Base-by-base conservation (phyloP, 2,888 invertebrate species). In the Microplitis manilae region DNA sequence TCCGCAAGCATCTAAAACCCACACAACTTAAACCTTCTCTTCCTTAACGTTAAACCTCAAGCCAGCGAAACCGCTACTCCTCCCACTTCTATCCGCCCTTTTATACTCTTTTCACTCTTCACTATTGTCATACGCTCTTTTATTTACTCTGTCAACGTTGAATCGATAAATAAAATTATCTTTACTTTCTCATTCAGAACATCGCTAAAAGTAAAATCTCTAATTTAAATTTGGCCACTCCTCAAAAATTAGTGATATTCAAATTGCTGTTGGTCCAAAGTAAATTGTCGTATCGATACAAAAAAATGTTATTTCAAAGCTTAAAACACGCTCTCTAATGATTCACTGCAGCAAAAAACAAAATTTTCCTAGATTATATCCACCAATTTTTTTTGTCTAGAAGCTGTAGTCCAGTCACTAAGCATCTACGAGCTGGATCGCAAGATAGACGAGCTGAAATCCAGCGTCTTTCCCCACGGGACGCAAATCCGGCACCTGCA, bases 401-500 rank as follows among this genome's bases (percentile, higher is more conserved):
- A 85, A 60, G 87, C 90, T 8, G 90, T 91, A 62, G 91, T 97
- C 85, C 96, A 97, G 89, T 96, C 96, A 70, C 92, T 97, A 87
- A 96, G 95, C 86, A 94, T 97, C 86, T 96, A 97, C 91, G 96
- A 97, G 90, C 92, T 97, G 85, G 96, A 97, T 91, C 94, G 94
- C 84, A 94, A 94, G 83, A 93, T 96, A 83, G 94, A 94, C 79
- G 93, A 94, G 84, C 92, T 97, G 74, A 94, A 94, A 79, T 91
- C 94, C 80, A 94, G 94, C 83, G 92, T 96, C 84, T 96, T 97
- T 89, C 95, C 95, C 76, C 90, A 93, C 30, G 92, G 92, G 39
- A 89, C 93, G 75, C 93, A 93, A 87, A 93, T 95, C 89, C 93
- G 92, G 83, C 95, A 93, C 91, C 92, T 95, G 87, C 96, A 94